These are phyloP conservation scores for Diachasmimorpha longicaudata DNA, from an alignment of 1,140 invertebrate species.

Conservation along the genomic window DNA sequence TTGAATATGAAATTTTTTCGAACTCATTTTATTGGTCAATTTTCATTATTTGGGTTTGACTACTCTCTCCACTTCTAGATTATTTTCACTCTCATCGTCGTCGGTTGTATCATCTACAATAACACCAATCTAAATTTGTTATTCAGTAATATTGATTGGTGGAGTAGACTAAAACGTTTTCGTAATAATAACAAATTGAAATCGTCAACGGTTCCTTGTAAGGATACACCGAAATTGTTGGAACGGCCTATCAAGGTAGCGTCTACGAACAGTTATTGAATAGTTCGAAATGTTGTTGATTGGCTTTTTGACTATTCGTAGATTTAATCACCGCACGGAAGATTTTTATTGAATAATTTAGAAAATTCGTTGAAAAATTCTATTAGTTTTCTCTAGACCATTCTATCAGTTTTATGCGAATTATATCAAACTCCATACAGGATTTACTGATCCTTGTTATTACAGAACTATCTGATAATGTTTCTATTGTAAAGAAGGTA, in stretches of 20 bases:
- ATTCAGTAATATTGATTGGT: slow-evolving; percentile 45
- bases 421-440: too few relatives aligned
- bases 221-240: slow-evolving; percentile 45
- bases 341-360: neutral
- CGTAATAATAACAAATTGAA: slow-evolving; percentile 20
- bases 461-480: too few relatives aligned
- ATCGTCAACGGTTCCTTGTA: slow-evolving; percentile 44
- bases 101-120: slow-evolving; percentile 56
- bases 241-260: slow-evolving; percentile 52
- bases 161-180: neutral
- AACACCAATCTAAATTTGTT: slow-evolving; percentile 51
- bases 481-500: too few relatives aligned
- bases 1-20: too few relatives aligned
- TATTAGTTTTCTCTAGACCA: too few relatives aligned
- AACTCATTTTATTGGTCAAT: too few relatives aligned
- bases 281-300: neutral
- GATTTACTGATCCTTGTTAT: too few relatives aligned
- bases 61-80: slow-evolving; percentile 50
- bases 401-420: too few relatives aligned
- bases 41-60: neutral
- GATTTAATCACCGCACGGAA: neutral
- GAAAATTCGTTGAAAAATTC: too few relatives aligned
- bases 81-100: slow-evolving; percentile 52
- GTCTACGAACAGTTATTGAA: slow-evolving; percentile 13
- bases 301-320: neutral